Evolutionary conservation across 1,140 invertebrate genomes (phyloP).

Genomic region (Drosophila biarmipes): DNA sequence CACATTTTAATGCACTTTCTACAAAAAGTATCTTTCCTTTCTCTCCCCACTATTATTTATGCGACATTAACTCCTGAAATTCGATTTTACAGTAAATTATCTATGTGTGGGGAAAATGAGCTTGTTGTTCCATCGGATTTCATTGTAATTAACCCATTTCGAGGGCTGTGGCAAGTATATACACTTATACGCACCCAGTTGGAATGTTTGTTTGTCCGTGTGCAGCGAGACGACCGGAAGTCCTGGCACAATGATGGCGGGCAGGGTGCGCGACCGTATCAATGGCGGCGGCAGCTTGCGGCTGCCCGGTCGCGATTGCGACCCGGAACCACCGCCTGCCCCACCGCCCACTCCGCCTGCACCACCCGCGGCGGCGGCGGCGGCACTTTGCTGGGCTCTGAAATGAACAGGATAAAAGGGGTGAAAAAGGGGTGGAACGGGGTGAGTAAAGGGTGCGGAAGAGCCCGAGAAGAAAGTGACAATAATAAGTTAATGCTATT

Average conservation of each 20-base stretch:
- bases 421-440: constrained; percentile 35
- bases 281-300: constrained; percentile 88
- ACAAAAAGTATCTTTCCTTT: no score
- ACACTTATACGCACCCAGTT: constrained; percentile 75
- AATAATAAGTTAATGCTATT: constrained; percentile 80
- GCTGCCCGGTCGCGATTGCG: constrained; percentile 81
- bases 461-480: constrained; percentile 47
- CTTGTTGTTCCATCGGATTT: neutral
- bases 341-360: constrained; percentile 85
- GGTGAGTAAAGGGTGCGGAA: constrained; percentile 7
- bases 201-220: constrained; percentile 87
- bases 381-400: constrained; percentile 85
- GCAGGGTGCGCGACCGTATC: constrained; percentile 92
- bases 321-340: constrained; percentile 77
- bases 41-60: neutral
- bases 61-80: constrained; percentile 8
- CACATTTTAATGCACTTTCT: no score
- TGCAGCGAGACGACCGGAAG: constrained; percentile 93
- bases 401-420: constrained; percentile 19
- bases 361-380: constrained; percentile 84
- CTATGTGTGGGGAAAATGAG: neutral
- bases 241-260: constrained; percentile 94
- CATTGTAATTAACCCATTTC: constrained; percentile 15
- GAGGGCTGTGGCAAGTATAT: neutral
- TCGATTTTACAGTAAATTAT: neutral